phyloP scores from a whole-genome alignment of 2,888 invertebrate species.

The Diarsia dahlii region DNA sequence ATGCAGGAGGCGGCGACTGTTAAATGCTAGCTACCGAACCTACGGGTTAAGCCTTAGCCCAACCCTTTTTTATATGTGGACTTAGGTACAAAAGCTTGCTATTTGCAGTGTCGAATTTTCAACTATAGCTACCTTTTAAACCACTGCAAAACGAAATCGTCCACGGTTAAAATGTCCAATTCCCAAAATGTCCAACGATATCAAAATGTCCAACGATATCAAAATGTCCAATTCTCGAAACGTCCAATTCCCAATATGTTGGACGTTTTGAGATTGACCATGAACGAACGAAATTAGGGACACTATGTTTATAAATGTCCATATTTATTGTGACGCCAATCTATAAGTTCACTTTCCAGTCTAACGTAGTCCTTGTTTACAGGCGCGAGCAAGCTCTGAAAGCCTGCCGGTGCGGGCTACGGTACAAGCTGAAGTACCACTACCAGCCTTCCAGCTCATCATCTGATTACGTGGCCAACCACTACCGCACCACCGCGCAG shows the following conservation, averaged over 20 bases:
- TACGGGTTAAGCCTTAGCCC: background rate
- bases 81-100: too few species aligned
- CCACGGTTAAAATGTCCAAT: too few species aligned
- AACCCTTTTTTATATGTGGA: too few species aligned
- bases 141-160: background rate
- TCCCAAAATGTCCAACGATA: too few species aligned
- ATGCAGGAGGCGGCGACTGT: background rate
- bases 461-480: conserved; percentile 72
- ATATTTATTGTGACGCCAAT: background rate
- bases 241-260: too few species aligned
- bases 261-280: too few species aligned
- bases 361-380: conserved; percentile 51
- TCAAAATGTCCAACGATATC: too few species aligned
- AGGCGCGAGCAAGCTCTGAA: conserved; percentile 79
- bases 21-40: background rate
- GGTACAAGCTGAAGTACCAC: conserved; percentile 73
- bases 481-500: conserved; percentile 62
- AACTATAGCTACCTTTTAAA: background rate
- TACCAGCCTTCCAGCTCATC: conserved; percentile 83
- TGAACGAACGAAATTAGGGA: background rate
- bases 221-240: too few species aligned
- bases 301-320: background rate
- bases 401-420: conserved; percentile 81
- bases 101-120: background rate
- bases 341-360: background rate